Evolutionary conservation across 2,797 vertebrate genomes (phyloP), one percentile per base, ranked within the genome.

Genomic region (Pachyuromys duprasi): DNA sequence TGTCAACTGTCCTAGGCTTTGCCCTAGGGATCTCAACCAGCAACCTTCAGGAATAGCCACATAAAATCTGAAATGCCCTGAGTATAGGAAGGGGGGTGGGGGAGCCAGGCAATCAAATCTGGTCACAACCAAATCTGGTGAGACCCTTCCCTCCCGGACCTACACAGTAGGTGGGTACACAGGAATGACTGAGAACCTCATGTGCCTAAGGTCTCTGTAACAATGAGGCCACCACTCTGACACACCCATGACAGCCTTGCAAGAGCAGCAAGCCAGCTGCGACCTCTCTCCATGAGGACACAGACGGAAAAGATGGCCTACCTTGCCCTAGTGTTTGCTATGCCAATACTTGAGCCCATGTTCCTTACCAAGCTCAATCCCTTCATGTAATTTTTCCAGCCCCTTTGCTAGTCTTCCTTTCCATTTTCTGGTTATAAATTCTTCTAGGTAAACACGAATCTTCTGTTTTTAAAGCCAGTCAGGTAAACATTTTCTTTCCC

Each of bases 381-480:
- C 36, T 83, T 55, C n/a, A n/a, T 22, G 57, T 20, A 42, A 67
- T 33, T n/a, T 60, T 60, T 11, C 88, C 39, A 75, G 24, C 3
- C 90, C 42, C 39, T 81, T 67, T 9, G 13, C 26, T 0, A 9
- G 6, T 81, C 89, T 18, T 14, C 74, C 24, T 69, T 60, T 69
- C 65, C 6, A 81, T n/a, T 62, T 75, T 74, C 79, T n/a, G 26
- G 63, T 55, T 36, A 91, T 36, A 79, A 74, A 94, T 65, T 36
- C 83, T 86, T 91, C 3, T 5, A 15, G 9, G 76, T 53, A 87
- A 83, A 62, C 62, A 80, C 1, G 11, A 95, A n/a, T 53, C 20
- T 57, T 93, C 65, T 92, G 86, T 62, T 76, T 96, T 84, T 60
- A 75, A 86, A 91, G 57, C 14, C 42, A 69, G 13, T 63, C n/a